Evolutionary conservation across 2,797 vertebrate genomes (phyloP).

Genomic region (Pantherophis alleghaniensis): DNA sequence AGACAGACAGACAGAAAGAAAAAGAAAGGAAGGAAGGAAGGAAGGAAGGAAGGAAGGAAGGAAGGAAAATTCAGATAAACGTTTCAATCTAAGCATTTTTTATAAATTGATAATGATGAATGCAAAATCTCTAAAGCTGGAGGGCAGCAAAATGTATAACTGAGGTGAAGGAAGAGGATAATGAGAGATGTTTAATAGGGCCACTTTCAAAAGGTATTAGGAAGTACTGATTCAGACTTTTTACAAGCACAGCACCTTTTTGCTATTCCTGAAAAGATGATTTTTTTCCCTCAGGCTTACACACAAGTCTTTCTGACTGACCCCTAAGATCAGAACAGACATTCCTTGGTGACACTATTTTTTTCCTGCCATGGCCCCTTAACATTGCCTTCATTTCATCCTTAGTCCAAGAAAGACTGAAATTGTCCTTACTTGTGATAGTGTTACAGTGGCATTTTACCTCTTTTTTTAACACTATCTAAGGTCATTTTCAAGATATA

Average conservation of each 20-base stretch:
- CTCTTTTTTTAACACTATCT: background rate
- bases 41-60: background rate
- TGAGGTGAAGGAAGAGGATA: background rate
- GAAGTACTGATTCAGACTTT: background rate
- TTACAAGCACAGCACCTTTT: background rate
- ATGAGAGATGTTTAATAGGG: background rate
- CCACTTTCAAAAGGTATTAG: background rate
- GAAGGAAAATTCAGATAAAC: background rate
- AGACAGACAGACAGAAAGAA: background rate
- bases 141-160: background rate
- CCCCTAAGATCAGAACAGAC: background rate
- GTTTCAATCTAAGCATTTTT: background rate
- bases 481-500: background rate
- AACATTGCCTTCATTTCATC: background rate
- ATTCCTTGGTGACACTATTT: background rate
- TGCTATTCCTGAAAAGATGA: background rate
- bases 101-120: background rate
- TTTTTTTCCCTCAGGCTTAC: background rate
- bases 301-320: background rate
- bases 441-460: background rate
- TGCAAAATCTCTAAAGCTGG: background rate
- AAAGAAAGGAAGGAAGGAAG: background rate
- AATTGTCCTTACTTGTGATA: background rate
- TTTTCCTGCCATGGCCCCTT: background rate
- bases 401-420: background rate